These are phyloP conservation scores for Hypomecis punctinalis DNA, from an alignment of 2,888 invertebrate species.

Conservation along the genomic window DNA sequence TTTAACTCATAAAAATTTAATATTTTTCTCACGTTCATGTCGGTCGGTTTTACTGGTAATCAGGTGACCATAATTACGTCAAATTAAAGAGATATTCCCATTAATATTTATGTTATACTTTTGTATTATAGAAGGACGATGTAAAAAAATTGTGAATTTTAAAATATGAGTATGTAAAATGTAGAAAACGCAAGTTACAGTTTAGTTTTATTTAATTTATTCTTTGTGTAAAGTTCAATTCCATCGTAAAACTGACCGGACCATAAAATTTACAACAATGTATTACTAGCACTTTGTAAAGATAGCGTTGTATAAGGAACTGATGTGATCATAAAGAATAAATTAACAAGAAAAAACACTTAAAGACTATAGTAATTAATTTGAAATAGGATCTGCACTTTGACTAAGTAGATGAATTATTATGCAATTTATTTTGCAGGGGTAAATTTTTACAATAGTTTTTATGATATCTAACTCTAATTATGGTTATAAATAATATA, in stretches of 20 bases:
- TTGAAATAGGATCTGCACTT: conserved; percentile 3
- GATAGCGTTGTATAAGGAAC: conserved; percentile 10
- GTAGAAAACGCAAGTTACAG: conserved; percentile 18
- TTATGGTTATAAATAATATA: too few relatives aligned
- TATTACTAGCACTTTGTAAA: conserved; percentile 11
- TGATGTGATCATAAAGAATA: conserved; percentile 9
- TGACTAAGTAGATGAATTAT: neutral
- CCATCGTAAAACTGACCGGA: conserved; percentile 22
- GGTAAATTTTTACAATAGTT: too few relatives aligned
- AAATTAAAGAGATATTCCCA: conserved; percentile 29
- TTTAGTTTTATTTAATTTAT: conserved; percentile 29
- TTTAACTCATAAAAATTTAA: conserved; percentile 41
- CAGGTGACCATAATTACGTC: conserved; percentile 41
- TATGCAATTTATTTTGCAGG: too few relatives aligned
- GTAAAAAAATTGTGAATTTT: conserved; percentile 5
- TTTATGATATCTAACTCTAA: too few relatives aligned
- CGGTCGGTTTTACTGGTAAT: conserved; percentile 33
- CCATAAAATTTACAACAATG: conserved; percentile 23
- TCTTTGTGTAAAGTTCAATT: conserved; percentile 27
- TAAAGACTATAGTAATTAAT: conserved; percentile 2
- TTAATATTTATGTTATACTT: conserved; percentile 2
- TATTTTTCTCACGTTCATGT: conserved; percentile 47
- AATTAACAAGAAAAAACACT: conserved; percentile 11
- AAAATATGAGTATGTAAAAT: neutral
- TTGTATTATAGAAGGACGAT: conserved; percentile 7